Evolutionary conservation across 2,888 invertebrate species (phyloP).

Genomic region (Melieria omissa): DNA sequence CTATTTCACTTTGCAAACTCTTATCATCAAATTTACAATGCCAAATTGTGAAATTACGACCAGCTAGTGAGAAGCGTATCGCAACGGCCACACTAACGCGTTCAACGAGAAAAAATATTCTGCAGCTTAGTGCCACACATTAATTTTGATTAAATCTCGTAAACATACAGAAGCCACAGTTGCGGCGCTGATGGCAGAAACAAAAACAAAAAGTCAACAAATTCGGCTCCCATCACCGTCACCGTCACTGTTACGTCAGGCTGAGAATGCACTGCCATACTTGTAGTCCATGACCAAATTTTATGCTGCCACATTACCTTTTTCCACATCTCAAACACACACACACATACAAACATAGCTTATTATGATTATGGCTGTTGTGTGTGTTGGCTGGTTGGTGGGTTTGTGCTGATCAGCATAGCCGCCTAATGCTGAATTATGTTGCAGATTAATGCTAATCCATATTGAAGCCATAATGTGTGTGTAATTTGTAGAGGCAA

Average conservation of each 20-base stretch:
- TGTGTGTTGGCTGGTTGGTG: background rate
- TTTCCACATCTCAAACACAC: too few species aligned
- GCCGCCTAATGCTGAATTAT: constrained; percentile 34
- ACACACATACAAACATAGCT: too few species aligned
- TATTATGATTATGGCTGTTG: too few species aligned
- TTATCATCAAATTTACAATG: too few species aligned
- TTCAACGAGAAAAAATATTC: too few species aligned
- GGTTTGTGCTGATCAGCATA: constrained; percentile 10
- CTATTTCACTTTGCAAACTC: too few species aligned
- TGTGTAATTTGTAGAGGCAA: constrained; percentile 29
- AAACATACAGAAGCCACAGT: background rate
- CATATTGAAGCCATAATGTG: constrained; percentile 35
- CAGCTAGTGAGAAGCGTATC: background rate
- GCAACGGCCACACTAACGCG: too few species aligned
- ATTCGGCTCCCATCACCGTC: too few species aligned
- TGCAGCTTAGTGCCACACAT: constrained; percentile 13
- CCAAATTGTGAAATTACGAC: background rate
- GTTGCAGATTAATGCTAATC: constrained; percentile 34
- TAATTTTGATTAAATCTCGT: constrained; percentile 20
- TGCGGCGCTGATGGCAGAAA: background rate
- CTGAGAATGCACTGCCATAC: too few species aligned
- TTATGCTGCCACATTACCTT: too few species aligned
- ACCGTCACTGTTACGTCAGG: too few species aligned
- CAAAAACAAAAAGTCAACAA: background rate
- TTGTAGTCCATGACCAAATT: too few species aligned